Evolutionary conservation across 2,113 vertebrate species (phyloP), one percentile per base, ranked within the genome.

Genomic region (Falco punctatus): DNA sequence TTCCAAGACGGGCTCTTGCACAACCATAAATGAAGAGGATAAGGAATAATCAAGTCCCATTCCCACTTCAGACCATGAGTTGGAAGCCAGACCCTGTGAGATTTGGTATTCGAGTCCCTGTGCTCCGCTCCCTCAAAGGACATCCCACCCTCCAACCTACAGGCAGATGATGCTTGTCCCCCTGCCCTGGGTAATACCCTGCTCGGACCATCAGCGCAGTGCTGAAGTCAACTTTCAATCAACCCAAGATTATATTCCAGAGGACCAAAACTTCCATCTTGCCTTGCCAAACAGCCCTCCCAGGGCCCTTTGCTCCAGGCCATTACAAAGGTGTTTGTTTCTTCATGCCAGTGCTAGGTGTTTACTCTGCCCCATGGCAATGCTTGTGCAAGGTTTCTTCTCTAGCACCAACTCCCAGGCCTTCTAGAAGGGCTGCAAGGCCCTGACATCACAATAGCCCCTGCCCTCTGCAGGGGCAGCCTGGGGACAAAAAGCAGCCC

Each of bases 361-460:
- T 62, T 70, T 15, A 6, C 42, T 57, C 71, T 11, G 55, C 71
- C 42, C 32, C 57, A 59, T 3, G 6, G 30, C 27, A 44, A 13
- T 3, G 9, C 11, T 24, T 20, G 33, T 12, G 44, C 52, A 9
- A 15, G 15, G 42, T 5, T 28, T 14, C 18, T 19, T 15, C 79
- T 24, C 40, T 15, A 59, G 33, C 55, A 35, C 40, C 15, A 4
- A 1, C 8, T 16, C n/a, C 55, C 1, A 0, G 46, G 5, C 35
- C 22, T 38, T 30, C 86, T 30, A 61, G 49, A 49, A 84, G 52
- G 52, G 46, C 54, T 51, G 67, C 15, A 23, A 7, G 9, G 20
- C 33, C n/a, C 32, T 95, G 94, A 95, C 73, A 77, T 94, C 96
- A 95, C 81, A 92, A 73, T 12, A 4, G 33, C 18, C 75, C 82